Conservation (phyloP, 2,797 vertebrate species). For the Crocidura indochinensis region DNA sequence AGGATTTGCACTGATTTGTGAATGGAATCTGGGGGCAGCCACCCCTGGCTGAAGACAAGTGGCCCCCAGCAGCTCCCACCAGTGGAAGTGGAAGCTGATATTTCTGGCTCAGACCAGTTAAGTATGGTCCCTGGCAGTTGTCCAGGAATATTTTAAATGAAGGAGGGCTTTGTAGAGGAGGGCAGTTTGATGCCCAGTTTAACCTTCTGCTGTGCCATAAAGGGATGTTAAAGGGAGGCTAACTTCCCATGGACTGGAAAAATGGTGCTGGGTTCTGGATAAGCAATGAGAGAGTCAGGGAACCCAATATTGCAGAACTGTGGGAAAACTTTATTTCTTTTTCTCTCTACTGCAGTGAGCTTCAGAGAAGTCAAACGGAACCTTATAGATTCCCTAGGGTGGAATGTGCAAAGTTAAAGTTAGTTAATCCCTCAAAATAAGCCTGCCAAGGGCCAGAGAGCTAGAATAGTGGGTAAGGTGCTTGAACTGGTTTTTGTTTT, state of each 20-base stretch:
- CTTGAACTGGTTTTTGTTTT: no score
- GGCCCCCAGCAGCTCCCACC: constrained; percentile 17
- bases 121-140: constrained; percentile 58
- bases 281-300: not conserved
- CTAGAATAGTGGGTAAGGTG: no score
- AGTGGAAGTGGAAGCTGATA: not conserved
- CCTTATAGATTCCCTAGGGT: not conserved
- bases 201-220: not conserved
- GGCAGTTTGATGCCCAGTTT: constrained; percentile 16
- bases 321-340: constrained; percentile 1
- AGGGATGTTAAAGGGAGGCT: not conserved
- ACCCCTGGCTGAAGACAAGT: not conserved
- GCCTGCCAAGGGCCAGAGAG: no score
- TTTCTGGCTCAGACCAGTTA: constrained; percentile 62
- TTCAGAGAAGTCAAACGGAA: constrained; percentile 22
- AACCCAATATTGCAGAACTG: not conserved
- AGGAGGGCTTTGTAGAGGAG: constrained; percentile 26
- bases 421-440: constrained; percentile 1
- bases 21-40: constrained; percentile 23
- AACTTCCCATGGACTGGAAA: not conserved
- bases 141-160: constrained; percentile 54
- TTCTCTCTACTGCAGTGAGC: constrained; percentile 15
- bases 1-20: not conserved
- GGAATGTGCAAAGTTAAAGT: not conserved
- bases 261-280: constrained; percentile 4